A percentile compares a stretch with the other conserved stretches of the same genome.
These are phyloP conservation scores for Acrocephalus kingi DNA, from an alignment of 2,113 vertebrate genomes.

Conservation along the genomic window DNA sequence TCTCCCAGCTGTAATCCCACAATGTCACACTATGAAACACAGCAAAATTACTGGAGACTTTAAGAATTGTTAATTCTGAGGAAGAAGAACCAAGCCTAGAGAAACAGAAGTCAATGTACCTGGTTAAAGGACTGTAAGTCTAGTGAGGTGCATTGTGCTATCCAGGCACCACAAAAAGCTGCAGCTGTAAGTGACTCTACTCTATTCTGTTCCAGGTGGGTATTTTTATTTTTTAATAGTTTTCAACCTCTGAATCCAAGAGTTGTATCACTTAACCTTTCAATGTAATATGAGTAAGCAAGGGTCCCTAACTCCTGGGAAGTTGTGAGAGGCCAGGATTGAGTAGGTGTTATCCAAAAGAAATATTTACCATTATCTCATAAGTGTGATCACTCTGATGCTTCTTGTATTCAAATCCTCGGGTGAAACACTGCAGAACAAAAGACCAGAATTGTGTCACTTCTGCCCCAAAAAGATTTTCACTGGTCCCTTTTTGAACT, in stretches of 20 bases:
- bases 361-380: conserved; percentile 92
- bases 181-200: background rate
- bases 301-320: background rate
- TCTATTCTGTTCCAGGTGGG: background rate
- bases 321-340: background rate
- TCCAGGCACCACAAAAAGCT: background rate
- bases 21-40: background rate
- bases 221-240: background rate
- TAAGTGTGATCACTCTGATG: conserved; percentile 97
- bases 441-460: background rate
- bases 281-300: background rate
- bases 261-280: background rate
- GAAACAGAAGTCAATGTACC: background rate
- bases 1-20: background rate
- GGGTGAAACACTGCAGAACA: conserved; percentile 90
- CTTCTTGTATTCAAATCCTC: conserved; percentile 96
- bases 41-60: background rate
- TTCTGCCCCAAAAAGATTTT: background rate
- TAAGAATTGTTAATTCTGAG: background rate
- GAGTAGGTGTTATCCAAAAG: background rate
- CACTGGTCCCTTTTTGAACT: background rate
- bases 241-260: background rate
- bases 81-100: background rate
- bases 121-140: background rate
- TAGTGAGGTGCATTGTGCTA: background rate